Conservation (phyloP, 2,797 vertebrate genomes). For the Sebastes hopkinsi region DNA sequence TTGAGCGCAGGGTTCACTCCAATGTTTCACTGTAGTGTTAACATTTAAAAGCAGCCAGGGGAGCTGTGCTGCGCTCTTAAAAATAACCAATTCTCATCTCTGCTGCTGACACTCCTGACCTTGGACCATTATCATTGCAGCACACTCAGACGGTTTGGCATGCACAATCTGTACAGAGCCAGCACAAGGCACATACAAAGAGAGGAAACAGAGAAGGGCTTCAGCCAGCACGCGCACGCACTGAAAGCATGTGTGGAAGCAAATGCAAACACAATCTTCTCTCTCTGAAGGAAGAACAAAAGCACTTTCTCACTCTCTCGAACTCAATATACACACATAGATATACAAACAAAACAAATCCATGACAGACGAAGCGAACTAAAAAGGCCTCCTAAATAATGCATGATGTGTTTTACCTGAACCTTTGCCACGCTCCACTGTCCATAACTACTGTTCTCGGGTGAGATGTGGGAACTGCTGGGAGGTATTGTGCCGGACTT, state of each 20-base stretch:
- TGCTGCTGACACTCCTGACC: conserved; percentile 71
- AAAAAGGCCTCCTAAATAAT: conserved; percentile 59
- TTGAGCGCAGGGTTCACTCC: conserved; percentile 51
- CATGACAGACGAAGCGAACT: conserved; percentile 24
- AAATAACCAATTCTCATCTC: conserved; percentile 76
- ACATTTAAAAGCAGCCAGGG: conserved; percentile 75
- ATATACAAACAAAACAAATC: conserved; percentile 34
- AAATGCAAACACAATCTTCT: conserved; percentile 42
- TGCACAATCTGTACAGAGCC: conserved; percentile 50
- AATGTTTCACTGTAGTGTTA: conserved; percentile 69
- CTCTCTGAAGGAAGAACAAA: conserved; percentile 59
- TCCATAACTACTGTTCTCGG: conserved; percentile 28
- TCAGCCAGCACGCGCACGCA: conserved; percentile 9
- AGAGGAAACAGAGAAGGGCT: conserved; percentile 24
- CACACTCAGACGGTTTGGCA: conserved; percentile 59
- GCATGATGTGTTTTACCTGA: conserved; percentile 44
- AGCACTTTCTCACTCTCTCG: conserved; percentile 11
- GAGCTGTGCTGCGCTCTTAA: conserved; percentile 66
- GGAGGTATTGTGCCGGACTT: conserved; percentile 4
- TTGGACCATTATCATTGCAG: conserved; percentile 73
- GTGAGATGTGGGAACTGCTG: conserved; percentile 1
- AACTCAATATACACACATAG: conserved; percentile 13
- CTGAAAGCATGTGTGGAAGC: conserved; percentile 9
- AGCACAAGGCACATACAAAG: conserved; percentile 45
- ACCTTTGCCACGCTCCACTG: conserved; percentile 28